Conservation (phyloP, 2,888 invertebrate genomes). For the Cordilura impudica region DNA sequence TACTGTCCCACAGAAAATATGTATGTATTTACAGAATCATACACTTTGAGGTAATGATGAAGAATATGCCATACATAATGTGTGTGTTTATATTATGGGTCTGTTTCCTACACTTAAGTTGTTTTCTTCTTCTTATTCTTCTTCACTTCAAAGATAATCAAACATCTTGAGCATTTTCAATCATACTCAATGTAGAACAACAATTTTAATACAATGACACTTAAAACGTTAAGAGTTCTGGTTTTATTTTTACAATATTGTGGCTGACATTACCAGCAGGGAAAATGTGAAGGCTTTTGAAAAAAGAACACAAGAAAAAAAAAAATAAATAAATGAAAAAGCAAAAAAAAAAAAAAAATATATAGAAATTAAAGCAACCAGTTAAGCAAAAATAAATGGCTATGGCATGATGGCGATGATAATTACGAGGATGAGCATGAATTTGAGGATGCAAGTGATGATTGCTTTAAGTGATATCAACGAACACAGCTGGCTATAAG, state of each 20-base stretch:
- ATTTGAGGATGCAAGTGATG: slow-evolving; percentile 16
- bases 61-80: too few relatives aligned
- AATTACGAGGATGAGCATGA: neutral
- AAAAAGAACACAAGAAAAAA: slow-evolving; percentile 13
- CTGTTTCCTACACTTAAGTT: neutral
- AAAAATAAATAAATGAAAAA: neutral
- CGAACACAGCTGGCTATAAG: slow-evolving; percentile 23
- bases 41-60: too few relatives aligned
- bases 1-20: too few relatives aligned
- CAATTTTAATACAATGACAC: slow-evolving; percentile 76
- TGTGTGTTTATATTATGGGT: neutral
- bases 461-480: slow-evolving; percentile 10
- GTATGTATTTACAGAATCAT: too few relatives aligned
- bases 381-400: slow-evolving; percentile 26
- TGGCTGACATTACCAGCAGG: slow-evolving; percentile 49
- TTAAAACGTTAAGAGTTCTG: slow-evolving; percentile 66
- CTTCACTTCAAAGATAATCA: slow-evolving; percentile 59
- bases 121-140: neutral
- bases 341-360: slow-evolving; percentile 32
- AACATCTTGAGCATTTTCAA: slow-evolving; percentile 70
- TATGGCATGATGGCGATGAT: neutral
- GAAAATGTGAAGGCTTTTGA: slow-evolving; percentile 49
- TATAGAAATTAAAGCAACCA: slow-evolving; percentile 49
- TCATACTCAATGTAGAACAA: slow-evolving; percentile 74
- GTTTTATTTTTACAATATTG: slow-evolving; percentile 50